phyloP scores from a whole-genome alignment of 2,888 invertebrate species.

The Sympetrum striolatum region DNA sequence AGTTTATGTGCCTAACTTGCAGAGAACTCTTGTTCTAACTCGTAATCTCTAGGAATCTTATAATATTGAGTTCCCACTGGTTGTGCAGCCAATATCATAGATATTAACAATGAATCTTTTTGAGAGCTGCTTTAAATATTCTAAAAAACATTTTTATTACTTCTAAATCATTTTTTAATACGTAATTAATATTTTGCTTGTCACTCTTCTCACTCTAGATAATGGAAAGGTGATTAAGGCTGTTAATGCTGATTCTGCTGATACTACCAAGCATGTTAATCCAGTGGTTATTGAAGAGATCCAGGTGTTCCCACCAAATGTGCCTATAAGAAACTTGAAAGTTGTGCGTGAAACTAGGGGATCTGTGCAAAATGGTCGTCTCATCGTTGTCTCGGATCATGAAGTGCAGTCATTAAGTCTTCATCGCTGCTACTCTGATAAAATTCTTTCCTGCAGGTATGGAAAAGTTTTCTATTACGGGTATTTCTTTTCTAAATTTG shows the following conservation, averaged over 20 bases:
- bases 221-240: slow-evolving; percentile 92
- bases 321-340: slow-evolving; percentile 78
- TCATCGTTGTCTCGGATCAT: slow-evolving; percentile 88
- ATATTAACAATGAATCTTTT: too few species aligned
- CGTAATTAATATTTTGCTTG: too few species aligned
- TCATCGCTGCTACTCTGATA: slow-evolving; percentile 74
- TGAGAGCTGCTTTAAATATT: too few species aligned
- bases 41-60: too few species aligned
- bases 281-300: slow-evolving; percentile 85
- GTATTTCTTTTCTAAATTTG: too few species aligned
- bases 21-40: too few species aligned
- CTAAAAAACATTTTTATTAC: too few species aligned
- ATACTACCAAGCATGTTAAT: slow-evolving; percentile 63
- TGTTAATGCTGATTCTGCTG: slow-evolving; percentile 77
- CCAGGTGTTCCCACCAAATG: slow-evolving; percentile 74
- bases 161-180: too few species aligned
- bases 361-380: slow-evolving; percentile 69
- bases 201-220: slow-evolving; percentile 63
- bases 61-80: too few species aligned
- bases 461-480: not conserved
- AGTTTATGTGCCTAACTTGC: too few species aligned
- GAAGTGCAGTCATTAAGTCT: slow-evolving; percentile 85
- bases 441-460: slow-evolving; percentile 54
- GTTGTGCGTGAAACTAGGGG: slow-evolving; percentile 68
- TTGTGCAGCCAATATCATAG: too few species aligned